Evolutionary conservation across 1,140 invertebrate species (phyloP), one percentile per base, ranked within the genome.

Genomic region (Drosophila ercepeae): DNA sequence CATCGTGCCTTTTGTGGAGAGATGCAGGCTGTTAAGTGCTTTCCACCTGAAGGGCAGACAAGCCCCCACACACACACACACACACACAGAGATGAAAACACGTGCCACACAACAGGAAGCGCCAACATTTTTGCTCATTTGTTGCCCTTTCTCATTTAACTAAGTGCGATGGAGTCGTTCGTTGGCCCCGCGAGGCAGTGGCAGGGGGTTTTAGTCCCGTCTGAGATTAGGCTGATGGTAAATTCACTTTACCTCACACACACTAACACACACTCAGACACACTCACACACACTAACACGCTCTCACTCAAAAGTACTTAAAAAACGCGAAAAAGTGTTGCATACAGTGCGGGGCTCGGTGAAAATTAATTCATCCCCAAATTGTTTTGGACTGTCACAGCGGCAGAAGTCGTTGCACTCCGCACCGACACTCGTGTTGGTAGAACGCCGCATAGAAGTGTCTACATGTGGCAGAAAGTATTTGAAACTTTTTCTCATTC

Each of bases 141-240:
- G 78, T 70, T 74, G 57, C 68, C 70, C 58, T 73, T 79, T 60
- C 76, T 84, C 81, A 84, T 84, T 84, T 84, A 71, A 84, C 82
- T 84, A 84, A 84, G 81, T 84, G 79, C 79, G 76, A 53, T 76
- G 58, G 64, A 81, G 81, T 81, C 81, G 82, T 84, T 81, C 49
- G 59, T 59, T 61, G 55, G 55, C 68, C 76, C 53, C 75, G 23
- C 46, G 59, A 34, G 59, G 27, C 41, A 13, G 34, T 13, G 57
- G 49, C 4, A 6, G 5, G 14, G 18, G 42, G 2, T 2, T 7
- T 16, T 8, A 8, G 18, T 1, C 45, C 60, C 18, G 63, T 67
- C 63, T 67, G 63, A 67, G 63, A 67, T 67, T 55, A 55, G 60
- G 53, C 54, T 69, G 82, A 81, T 86, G 81, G 65, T 76, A 81